These are phyloP conservation scores for Eulemur rufifrons DNA, from an alignment of 2,113 vertebrate species.

Conservation along the genomic window DNA sequence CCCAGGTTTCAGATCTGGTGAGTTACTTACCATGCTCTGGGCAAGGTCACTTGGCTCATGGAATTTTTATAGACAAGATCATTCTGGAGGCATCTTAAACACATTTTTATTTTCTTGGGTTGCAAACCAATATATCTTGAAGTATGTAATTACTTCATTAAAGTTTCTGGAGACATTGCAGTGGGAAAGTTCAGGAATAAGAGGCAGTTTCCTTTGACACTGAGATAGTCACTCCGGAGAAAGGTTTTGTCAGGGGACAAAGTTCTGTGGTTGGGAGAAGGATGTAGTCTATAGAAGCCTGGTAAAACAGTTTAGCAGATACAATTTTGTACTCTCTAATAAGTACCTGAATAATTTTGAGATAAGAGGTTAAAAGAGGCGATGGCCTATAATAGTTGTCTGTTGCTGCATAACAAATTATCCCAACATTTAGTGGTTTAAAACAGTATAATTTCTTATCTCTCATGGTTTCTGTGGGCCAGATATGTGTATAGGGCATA, in stretches of 20 bases:
- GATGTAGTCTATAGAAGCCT: not conserved
- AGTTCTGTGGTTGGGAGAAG: not conserved
- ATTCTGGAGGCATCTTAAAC: not conserved
- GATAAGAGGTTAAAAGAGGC: not conserved
- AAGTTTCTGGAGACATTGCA: not conserved
- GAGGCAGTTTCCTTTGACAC: not conserved
- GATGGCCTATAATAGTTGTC: not conserved
- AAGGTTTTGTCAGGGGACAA: not conserved
- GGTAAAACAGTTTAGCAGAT: not conserved
- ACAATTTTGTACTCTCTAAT: not conserved
- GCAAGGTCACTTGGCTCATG: conserved; percentile 6
- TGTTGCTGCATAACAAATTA: not conserved
- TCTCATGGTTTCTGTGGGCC: not conserved
- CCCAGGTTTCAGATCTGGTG: not conserved
- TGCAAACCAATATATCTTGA: conserved; percentile 14
- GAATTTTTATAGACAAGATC: not conserved
- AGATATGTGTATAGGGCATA: not conserved
- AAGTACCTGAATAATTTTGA: not conserved
- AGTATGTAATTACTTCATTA: conserved; percentile 37
- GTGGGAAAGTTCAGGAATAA: not conserved
- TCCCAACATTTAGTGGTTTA: not conserved
- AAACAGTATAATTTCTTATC: not conserved
- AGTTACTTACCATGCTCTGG: not conserved
- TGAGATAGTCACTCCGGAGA: not conserved
- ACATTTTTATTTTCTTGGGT: conserved; percentile 25